Base-by-base conservation (phyloP, 2,113 vertebrate species). In the Lamprologus tigripictilis region DNA sequence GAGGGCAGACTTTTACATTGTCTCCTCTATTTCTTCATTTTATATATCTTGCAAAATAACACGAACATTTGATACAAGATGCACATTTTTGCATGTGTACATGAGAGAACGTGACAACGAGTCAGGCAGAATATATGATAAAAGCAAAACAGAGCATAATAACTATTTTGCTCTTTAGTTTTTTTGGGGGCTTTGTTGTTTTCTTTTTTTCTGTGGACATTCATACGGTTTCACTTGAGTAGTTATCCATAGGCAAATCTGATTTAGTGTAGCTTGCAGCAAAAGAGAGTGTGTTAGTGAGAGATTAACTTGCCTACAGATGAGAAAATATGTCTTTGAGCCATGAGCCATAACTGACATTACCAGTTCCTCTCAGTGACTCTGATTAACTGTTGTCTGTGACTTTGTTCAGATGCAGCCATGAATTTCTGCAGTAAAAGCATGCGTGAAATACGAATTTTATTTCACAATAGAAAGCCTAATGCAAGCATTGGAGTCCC, bases 291-390 rank as follows among this genome's bases (percentile, higher is more conserved):
- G 73, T 81, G 80, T 66, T 84, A 85, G 80, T 54, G 85, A 78
- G 82, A 83, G 55, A 86, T 61, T 81, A 88, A 83, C 78, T 88
- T 81, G 90, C 68, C 90, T 91, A 54, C 68, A 90, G 86, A 92
- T 90, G 84, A 92, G 87, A 83, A 92, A 92, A 91, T 84, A 83
- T 91, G 89, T 91, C 83, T 83, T 53, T 88, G 45, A 88, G 87
- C 91, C 87, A 89, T 90, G 88, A 94, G 84, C 89, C 78, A 87
- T 90, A 91, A 94, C 91, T 92, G 84, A 93, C 90, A 93, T 90
- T 91, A 89, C 85, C 45, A 58, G 90, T 91, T 91, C 90, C 88
- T 84, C 82, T 85, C 79, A 61, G 83, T 92, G 85, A 93, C 86
- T 87, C 88, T 80, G 87, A 90, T 89, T 85, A 91, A 90, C 81